phyloP scores from a whole-genome alignment of 2,113 vertebrate species.

The Pica pica region DNA sequence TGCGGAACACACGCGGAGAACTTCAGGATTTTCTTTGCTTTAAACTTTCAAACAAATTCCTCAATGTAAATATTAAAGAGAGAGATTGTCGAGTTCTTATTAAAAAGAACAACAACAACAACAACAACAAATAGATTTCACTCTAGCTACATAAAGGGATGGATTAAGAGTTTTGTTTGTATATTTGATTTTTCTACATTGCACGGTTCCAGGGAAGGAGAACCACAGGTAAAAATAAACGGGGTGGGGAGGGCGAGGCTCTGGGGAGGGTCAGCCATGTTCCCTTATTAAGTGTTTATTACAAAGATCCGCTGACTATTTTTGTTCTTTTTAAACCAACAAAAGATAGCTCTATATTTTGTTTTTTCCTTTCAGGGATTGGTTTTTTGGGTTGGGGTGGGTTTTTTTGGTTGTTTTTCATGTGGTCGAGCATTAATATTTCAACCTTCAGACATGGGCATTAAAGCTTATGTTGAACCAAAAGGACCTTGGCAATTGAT shows the following conservation, averaged over 20 bases:
- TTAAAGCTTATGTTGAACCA: conserved; percentile 58
- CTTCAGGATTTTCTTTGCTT: conserved; percentile 62
- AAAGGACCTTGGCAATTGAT: conserved; percentile 54
- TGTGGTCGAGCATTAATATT: conserved; percentile 31
- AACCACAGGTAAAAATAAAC: conserved; percentile 64
- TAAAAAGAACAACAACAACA: not conserved
- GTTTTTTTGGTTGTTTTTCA: not conserved
- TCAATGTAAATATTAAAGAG: conserved; percentile 75
- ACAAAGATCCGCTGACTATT: conserved; percentile 60
- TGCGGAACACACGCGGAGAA: not conserved
- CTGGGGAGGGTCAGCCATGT: conserved; percentile 22
- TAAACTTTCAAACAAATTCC: conserved; percentile 64
- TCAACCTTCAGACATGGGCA: conserved; percentile 45
- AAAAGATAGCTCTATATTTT: conserved; percentile 6
- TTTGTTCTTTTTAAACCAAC: conserved; percentile 40
- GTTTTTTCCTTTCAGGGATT: not conserved
- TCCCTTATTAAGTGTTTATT: conserved; percentile 67
- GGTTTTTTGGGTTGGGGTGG: not conserved
- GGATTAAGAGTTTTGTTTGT: conserved; percentile 78
- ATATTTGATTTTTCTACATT: conserved; percentile 82
- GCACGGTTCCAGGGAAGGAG: conserved; percentile 78
- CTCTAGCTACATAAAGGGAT: conserved; percentile 71
- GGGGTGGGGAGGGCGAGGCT: conserved; percentile 3
- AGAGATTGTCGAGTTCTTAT: conserved; percentile 71
- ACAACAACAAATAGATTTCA: conserved; percentile 63